Base-by-base conservation (phyloP, 2,888 invertebrate species). In the Anaspis maculata region DNA sequence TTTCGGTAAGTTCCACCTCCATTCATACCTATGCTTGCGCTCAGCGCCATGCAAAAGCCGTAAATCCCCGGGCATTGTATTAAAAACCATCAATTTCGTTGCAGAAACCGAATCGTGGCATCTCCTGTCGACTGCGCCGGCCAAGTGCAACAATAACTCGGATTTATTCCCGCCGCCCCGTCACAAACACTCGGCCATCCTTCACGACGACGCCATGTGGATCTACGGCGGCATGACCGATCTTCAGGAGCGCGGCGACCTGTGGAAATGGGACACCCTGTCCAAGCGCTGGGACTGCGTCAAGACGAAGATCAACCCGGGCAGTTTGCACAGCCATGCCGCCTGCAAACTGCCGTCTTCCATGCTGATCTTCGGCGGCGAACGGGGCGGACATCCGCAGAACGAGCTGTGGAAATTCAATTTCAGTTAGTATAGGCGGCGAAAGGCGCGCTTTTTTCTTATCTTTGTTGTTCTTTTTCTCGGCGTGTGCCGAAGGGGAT, bases 151-250 rank as follows among this genome's bases (percentile, higher is more conserved):
- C 49, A 62, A 34, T 7, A 49, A 47, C 16, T 36, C 67, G 43
- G 53, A 54, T 32, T 52, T 68, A 46, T 71, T 70, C 42, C 80
- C 81, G 2, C 77, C 83, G 29, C 77, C 83, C 22, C 73, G 89
- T 7, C 88, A 90, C 70, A 83, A 84, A 51, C 91, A 91, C 70
- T 83, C 86, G 0, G 84, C 86, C 2, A 80, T 86, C 26, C 68
- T 88, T 41, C 79, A 85, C 63, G 81, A 75, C 50, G 76, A 77
- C 46, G 73, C 78, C 2, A 83, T 91, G 73, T 90, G 86, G 79
- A 74, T 91, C 56, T 89, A 84, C 65, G 91, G 86, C 11, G 91
- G 91, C 0, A 86, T 85, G 82, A 82, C 82, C 42, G 87, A 89
- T 68, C 73, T 91, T 36, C 77, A 81, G 45, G 83, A 57, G 39